These are phyloP conservation scores for Euleptes europaea DNA, from an alignment of 2,113 vertebrate genomes.

Conservation along the genomic window DNA sequence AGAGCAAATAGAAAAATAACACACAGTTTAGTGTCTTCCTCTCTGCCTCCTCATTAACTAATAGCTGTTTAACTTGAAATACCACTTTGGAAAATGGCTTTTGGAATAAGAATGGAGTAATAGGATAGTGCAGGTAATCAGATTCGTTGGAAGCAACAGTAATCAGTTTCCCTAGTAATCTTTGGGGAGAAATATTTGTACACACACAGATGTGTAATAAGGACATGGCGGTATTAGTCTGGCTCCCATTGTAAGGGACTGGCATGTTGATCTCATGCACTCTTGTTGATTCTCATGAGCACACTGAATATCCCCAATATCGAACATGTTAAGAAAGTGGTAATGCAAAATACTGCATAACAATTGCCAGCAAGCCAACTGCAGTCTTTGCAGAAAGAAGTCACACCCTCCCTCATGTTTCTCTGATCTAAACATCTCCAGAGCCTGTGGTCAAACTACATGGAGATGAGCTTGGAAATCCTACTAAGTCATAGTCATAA, in stretches of 20 bases:
- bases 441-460: neutral
- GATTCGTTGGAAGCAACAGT: constrained; percentile 27
- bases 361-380: neutral
- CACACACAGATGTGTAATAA: neutral
- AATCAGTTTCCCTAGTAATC: constrained; percentile 42
- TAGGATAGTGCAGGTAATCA: constrained; percentile 25
- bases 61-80: constrained; percentile 39
- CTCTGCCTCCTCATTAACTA: constrained; percentile 8
- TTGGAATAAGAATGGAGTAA: constrained; percentile 44
- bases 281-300: neutral
- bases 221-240: neutral
- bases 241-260: neutral
- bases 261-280: neutral
- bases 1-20: constrained; percentile 4
- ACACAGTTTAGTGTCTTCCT: constrained; percentile 5
- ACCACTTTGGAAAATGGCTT: constrained; percentile 44
- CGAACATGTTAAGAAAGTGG: neutral
- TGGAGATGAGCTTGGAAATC: neutral
- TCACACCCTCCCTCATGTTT: neutral
- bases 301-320: neutral
- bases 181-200: constrained; percentile 23
- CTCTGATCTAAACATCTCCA: neutral
- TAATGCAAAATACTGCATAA: neutral
- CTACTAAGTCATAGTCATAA: neutral
- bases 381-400: constrained; percentile 9